Conservation (phyloP, 2,797 vertebrate species). For the Martes flavigula region DNA sequence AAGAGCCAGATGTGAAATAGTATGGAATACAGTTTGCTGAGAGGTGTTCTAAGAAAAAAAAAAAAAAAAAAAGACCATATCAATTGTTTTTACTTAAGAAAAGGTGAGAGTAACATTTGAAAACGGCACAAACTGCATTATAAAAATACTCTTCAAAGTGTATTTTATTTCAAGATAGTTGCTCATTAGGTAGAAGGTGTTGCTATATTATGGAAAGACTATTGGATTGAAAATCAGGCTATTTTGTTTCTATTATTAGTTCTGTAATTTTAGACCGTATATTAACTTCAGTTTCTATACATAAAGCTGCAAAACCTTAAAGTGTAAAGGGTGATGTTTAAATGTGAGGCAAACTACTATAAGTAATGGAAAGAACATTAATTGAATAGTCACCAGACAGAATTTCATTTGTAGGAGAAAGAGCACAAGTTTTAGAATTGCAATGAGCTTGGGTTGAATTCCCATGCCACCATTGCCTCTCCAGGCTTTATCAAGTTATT, state of each 20-base stretch:
- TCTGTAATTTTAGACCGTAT: not conserved
- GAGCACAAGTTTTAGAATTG: not conserved
- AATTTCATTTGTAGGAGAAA: not conserved
- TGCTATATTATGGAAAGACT: not conserved
- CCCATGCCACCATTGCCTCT: not conserved
- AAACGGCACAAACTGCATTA: not conserved
- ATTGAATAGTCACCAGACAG: not conserved
- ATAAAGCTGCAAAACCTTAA: not conserved
- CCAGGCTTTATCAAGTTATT: not conserved
- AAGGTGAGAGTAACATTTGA: not conserved
- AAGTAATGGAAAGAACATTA: not conserved
- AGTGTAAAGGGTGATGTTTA: not conserved
- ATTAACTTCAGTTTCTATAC: not conserved
- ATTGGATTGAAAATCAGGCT: not conserved
- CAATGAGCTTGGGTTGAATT: not conserved
- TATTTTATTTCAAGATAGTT: constrained; percentile 5
- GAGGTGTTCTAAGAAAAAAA: not conserved
- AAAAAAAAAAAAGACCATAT: not conserved
- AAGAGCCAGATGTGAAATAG: constrained; percentile 49
- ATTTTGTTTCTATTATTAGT: not conserved
- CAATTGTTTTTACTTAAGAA: not conserved
- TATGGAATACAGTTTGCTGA: not conserved
- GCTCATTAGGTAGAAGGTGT: not conserved
- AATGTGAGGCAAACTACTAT: not conserved
- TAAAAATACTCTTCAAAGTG: not conserved